Evolutionary conservation across 2,888 invertebrate genomes (phyloP), one percentile per base, ranked within the genome.

Genomic region (Scelioninae gen. 1): DNA sequence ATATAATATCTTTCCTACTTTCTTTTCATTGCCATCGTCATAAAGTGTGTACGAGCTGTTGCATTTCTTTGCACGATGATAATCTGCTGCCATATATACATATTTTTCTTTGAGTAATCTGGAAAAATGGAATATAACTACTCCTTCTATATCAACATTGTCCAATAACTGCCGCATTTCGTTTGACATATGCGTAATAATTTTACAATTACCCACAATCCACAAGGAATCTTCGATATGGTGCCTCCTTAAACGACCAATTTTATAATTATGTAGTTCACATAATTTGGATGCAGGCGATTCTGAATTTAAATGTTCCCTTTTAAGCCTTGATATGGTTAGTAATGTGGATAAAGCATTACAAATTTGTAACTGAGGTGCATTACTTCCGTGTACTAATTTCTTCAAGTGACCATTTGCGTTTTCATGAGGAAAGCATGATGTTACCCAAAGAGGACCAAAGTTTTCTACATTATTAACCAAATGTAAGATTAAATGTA

Each of bases 401-500:
- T 34, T 38, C 29, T 56, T 56, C 38, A 53, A 53, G 6, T 11
- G 29, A 11, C 16, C 49, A 49, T 23, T 15, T 55, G 11, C 6
- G 11, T 43, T 23, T 11, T 49, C 49, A 8, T 49, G n/a, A 11
- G 53, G 31, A 15, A 53, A 53, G 31, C 53, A 31, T 7, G 47
- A 47, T 15, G 47, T 47, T 10, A 15, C 9, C 15, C 16, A 47
- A 5, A 47, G 9, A 13, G 53, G 53, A 8, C 53, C 31, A 53
- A 53, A 53, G 31, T 53, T 31, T 15, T 29, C 29, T 0, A 86
- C 85, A 15, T 40, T 56, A n/a, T 82, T 68, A 8, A 81, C 29
- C 29, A 86, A 62, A 75, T 88, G 87, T 7, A 85, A 47, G 3
- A 88, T 40, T 5, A 62, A 53, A 68, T 86, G 86, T 8, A 86